Conservation (phyloP, 2,888 invertebrate species). For the Dasysyrphus albostriatus region DNA sequence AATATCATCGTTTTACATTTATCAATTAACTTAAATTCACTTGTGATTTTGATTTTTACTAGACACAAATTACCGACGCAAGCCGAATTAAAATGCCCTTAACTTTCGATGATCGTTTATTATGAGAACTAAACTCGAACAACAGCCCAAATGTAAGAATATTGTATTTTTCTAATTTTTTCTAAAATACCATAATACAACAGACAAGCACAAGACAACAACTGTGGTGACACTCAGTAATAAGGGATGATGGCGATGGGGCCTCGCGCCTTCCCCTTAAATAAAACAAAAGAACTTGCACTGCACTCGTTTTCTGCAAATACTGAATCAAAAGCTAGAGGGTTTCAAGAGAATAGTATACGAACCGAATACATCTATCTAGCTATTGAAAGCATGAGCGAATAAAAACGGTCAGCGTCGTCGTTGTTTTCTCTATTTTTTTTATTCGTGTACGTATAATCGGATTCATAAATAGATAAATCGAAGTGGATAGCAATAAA, state of each 20-base stretch:
- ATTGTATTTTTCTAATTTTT: constrained; percentile 11
- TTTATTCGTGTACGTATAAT: constrained; percentile 38
- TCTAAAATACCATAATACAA: constrained; percentile 15
- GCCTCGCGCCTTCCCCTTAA: constrained; percentile 32
- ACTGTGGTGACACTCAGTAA: constrained; percentile 48
- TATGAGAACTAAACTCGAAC: constrained; percentile 26
- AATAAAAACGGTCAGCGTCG: constrained; percentile 17
- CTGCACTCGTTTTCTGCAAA: constrained; percentile 38
- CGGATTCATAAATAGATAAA: constrained; percentile 72
- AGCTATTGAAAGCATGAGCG: constrained; percentile 40
- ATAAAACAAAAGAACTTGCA: constrained; percentile 50
- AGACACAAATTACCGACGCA: not conserved
- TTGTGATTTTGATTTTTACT: not conserved
- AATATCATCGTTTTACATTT: not conserved
- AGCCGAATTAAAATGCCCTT: constrained; percentile 25
- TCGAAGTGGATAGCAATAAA: constrained; percentile 64
- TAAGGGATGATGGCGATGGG: constrained; percentile 57
- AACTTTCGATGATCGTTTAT: constrained; percentile 25
- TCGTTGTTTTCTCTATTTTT: constrained; percentile 42
- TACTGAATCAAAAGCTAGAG: constrained; percentile 18
- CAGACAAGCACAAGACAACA: constrained; percentile 40
- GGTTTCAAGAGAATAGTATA: constrained; percentile 34
- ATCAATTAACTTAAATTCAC: not conserved
- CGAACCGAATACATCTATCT: not conserved
- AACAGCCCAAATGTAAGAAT: constrained; percentile 13